Base-by-base conservation (phyloP, 1,140 invertebrate species). In the Acromyrmex charruanus region DNA sequence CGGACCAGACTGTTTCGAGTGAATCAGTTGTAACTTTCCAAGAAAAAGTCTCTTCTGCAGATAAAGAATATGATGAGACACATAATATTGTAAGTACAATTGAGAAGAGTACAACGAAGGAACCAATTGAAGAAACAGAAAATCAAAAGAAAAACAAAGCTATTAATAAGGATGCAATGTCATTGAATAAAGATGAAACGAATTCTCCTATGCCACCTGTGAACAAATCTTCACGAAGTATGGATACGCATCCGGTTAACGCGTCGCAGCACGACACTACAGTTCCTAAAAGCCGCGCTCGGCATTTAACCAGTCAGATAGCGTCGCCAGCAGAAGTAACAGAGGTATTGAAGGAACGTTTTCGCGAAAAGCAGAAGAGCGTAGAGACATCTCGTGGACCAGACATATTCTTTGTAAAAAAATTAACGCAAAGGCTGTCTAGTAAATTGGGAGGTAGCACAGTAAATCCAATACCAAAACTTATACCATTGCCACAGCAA, bases 341-440 rank as follows among this genome's bases (percentile, higher is more conserved):
- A 10, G 93, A 95, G 55, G 95, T 94, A 6, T 88, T 95, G 63
- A 93, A 95, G 63, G 93, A 95, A 61, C 91, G 95, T 53, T 85
- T 95, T 21, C 92, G 93, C 0, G 94, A 95, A 16, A 94, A 95
- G 51, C 94, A 95, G 35, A 95, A 95, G 72, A 51, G 3, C 16
- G 89, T 94, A 5, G 92, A 94, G 16, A 80, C 90, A 25, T 94
- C 94, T 0, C 93, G 93, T 16, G 94, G 92, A 3, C 93, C 94
- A 6, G 95, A 96, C 61, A 93, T 95, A 59, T 93, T 96, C 77
- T 95, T 96, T 85, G 93, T 96, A 0, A 96, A 95, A 87, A 96
- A 96, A 88, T 89, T 95, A 21, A 95, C 95, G 0, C 95, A 96
- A 49, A 92, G 95, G 85, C 86, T 96, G 31, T 95, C 95, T 4